Evolutionary conservation across 1,140 invertebrate species (phyloP).

Genomic region (Ditylenchus dipsaci): DNA sequence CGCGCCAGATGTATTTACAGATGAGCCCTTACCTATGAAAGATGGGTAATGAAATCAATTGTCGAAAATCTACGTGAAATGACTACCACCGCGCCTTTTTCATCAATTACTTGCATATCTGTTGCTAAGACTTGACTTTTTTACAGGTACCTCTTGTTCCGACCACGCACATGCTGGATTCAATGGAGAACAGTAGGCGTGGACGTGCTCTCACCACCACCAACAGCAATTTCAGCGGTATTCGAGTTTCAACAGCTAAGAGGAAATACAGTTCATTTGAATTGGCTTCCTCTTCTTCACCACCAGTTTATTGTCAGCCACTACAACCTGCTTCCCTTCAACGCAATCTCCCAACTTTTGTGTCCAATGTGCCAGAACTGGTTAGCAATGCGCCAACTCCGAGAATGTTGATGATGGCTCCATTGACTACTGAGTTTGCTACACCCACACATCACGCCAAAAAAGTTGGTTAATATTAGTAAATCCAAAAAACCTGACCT

Average conservation of each 20-base stretch:
- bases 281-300: background rate
- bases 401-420: conserved; percentile 2
- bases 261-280: conserved; percentile 3
- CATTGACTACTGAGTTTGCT: conserved; percentile 16
- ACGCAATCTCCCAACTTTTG: conserved; percentile 1
- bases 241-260: background rate
- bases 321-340: background rate
- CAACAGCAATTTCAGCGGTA: background rate
- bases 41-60: too few species aligned
- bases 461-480: conserved; percentile 13
- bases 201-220: background rate
- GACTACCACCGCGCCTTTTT: too few species aligned
- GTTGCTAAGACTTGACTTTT: too few species aligned
- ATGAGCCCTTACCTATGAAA: too few species aligned
- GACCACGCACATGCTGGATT: background rate
- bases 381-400: conserved; percentile 6
- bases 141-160: too few species aligned
- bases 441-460: conserved; percentile 16
- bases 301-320: background rate
- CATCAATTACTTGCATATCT: too few species aligned
- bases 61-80: too few species aligned
- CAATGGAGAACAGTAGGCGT: background rate
- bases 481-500: background rate
- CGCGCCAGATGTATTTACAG: too few species aligned
- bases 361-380: conserved; percentile 7